phyloP scores from a whole-genome alignment of 1,140 invertebrate genomes.

The Idris sp. region DNA sequence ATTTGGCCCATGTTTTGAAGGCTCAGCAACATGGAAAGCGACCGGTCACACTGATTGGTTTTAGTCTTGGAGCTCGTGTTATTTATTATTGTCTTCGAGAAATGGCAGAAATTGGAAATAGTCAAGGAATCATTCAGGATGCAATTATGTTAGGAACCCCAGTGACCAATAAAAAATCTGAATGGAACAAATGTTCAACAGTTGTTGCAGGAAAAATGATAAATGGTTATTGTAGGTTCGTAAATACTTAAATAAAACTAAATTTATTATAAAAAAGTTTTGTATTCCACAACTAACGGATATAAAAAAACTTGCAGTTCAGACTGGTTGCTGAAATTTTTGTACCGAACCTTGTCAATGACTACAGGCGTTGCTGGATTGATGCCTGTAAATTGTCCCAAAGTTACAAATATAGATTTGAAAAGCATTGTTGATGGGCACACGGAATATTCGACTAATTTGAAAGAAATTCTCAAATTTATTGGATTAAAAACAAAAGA shows the following conservation, averaged over 20 bases:
- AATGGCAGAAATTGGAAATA: constrained; percentile 78
- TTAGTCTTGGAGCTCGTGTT: constrained; percentile 85
- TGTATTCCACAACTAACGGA: too few species aligned
- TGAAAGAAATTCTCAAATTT: constrained; percentile 78
- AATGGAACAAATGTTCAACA: constrained; percentile 80
- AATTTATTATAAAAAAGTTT: too few species aligned
- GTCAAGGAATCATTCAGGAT: constrained; percentile 84
- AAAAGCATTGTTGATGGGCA: constrained; percentile 80
- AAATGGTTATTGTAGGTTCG: constrained; percentile 83
- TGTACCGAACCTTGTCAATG: constrained; percentile 82
- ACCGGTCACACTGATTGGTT: constrained; percentile 86
- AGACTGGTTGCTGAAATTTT: constrained; percentile 85
- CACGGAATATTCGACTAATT: constrained; percentile 83
- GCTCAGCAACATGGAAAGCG: constrained; percentile 83
- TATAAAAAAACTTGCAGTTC: too few species aligned
- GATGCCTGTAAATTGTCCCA: constrained; percentile 79
- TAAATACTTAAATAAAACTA: constrained; percentile 7
- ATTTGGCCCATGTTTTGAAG: constrained; percentile 84
- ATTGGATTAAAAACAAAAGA: constrained; percentile 69
- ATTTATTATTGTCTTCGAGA: constrained; percentile 84
- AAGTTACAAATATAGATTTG: constrained; percentile 83
- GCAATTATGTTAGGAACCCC: constrained; percentile 85
- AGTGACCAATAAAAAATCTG: constrained; percentile 78
- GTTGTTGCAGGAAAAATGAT: constrained; percentile 83
- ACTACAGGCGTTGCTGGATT: constrained; percentile 81